phyloP scores from a whole-genome alignment of 2,113 vertebrate genomes.

The Gambusia holbrooki region DNA sequence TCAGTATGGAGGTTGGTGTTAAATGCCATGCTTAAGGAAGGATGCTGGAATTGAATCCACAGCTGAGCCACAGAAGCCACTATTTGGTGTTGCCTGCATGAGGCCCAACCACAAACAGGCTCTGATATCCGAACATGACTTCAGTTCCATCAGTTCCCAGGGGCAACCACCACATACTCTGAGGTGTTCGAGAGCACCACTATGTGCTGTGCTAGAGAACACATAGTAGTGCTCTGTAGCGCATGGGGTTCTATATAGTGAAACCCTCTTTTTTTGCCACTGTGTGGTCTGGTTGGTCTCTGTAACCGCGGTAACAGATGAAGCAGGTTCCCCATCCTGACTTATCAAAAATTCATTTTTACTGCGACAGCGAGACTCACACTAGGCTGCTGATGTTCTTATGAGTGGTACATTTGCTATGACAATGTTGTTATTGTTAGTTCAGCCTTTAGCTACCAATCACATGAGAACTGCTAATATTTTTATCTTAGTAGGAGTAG shows the following conservation, averaged over 20 bases:
- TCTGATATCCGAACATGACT: background rate
- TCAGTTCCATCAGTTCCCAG: background rate
- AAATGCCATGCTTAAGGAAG: too few relatives aligned
- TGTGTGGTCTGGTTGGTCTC: too few relatives aligned
- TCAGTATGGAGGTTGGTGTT: too few relatives aligned
- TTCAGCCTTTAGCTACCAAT: slow-evolving; percentile 50
- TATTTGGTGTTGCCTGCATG: background rate
- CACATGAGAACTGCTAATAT: slow-evolving; percentile 64
- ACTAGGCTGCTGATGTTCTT: background rate
- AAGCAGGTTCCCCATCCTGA: background rate
- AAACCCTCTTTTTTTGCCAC: too few relatives aligned
- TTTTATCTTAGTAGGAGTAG: slow-evolving; percentile 17
- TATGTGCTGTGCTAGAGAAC: too few relatives aligned
- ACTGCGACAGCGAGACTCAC: background rate
- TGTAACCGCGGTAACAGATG: background rate
- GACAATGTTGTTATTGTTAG: slow-evolving; percentile 45
- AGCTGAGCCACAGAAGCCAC: background rate
- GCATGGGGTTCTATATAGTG: too few relatives aligned
- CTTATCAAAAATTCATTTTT: background rate
- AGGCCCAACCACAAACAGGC: background rate
- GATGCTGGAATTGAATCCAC: too few relatives aligned
- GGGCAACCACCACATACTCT: too few relatives aligned
- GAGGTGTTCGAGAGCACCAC: too few relatives aligned
- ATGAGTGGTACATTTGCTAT: background rate
- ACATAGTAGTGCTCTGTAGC: too few relatives aligned